A percentile compares a stretch with the other conserved stretches of the same genome.
Evolutionary conservation across 2,888 invertebrate species (phyloP).

Genomic region (Drosophila rubida): DNA sequence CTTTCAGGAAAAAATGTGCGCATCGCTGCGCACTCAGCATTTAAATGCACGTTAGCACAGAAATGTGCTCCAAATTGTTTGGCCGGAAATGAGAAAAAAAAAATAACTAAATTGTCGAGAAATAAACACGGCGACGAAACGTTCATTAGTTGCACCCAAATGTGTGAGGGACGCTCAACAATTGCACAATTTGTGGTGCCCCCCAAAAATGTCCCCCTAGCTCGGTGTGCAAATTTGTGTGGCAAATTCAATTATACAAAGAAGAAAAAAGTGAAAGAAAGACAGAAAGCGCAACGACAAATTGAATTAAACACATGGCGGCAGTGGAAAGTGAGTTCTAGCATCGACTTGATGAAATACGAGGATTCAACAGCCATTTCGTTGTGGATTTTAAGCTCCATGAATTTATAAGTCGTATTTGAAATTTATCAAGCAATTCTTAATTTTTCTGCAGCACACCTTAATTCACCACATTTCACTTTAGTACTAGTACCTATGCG

Average conservation of each 20-base stretch:
- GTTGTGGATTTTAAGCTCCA: background rate
- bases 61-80: slow-evolving; percentile 61
- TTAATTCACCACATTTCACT: background rate
- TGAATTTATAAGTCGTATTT: too few relatives aligned
- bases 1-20: slow-evolving; percentile 25
- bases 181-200: slow-evolving; percentile 23
- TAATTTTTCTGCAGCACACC: background rate
- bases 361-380: background rate
- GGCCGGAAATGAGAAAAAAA: slow-evolving; percentile 31
- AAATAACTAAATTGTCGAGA: slow-evolving; percentile 6
- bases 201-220: background rate
- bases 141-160: slow-evolving; percentile 32
- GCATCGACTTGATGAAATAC: background rate
- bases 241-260: slow-evolving; percentile 7
- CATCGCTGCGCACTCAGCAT: slow-evolving; percentile 28
- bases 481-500: slow-evolving; percentile 1
- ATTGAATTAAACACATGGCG: slow-evolving; percentile 18
- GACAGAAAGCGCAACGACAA: background rate
- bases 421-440: too few relatives aligned
- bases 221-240: slow-evolving; percentile 10
- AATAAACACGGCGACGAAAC: slow-evolving; percentile 24
- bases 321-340: background rate
- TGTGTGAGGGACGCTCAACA: slow-evolving; percentile 9
- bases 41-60: slow-evolving; percentile 27
- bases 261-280: background rate